A percentile compares a stretch with the other conserved stretches of the same genome.
These are phyloP conservation scores for Cyclopterus lumpus DNA, from an alignment of 2,797 vertebrate species.

Conservation along the genomic window DNA sequence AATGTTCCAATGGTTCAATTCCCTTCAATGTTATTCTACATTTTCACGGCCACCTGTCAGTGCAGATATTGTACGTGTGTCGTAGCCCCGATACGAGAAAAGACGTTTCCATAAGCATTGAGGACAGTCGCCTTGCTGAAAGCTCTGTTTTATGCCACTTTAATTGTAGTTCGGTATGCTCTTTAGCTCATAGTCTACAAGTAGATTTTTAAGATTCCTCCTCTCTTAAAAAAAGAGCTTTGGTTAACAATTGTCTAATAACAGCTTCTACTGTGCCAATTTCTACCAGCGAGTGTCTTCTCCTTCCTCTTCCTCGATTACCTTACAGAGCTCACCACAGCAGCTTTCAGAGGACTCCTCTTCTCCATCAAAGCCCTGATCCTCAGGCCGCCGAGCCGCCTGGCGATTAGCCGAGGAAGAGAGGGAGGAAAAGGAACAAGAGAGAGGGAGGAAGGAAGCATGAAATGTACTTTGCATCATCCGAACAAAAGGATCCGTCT, in stretches of 20 bases:
- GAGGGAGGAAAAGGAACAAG: constrained; percentile 24
- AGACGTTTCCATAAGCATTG: background rate
- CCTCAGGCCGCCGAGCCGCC: constrained; percentile 41
- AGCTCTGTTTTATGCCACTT: constrained; percentile 19
- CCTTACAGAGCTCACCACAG: constrained; percentile 41
- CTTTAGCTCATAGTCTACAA: constrained; percentile 13
- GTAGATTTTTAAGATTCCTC: constrained; percentile 42
- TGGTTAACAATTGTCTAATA: constrained; percentile 59
- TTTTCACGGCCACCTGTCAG: constrained; percentile 9
- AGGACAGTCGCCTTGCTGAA: constrained; percentile 3
- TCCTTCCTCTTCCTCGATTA: constrained; percentile 73
- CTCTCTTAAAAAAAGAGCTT: constrained; percentile 33
- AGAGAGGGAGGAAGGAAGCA: constrained; percentile 58
- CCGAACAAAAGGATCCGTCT: constrained; percentile 53
- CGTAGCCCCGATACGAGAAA: constrained; percentile 10
- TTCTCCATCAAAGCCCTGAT: constrained; percentile 26
- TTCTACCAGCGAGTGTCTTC: constrained; percentile 95
- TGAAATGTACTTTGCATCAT: constrained; percentile 66
- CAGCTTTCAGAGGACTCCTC: no score
- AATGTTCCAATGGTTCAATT: background rate
- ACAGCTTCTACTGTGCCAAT: constrained; percentile 88
- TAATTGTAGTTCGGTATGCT: constrained; percentile 3
- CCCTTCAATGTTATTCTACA: constrained; percentile 1
- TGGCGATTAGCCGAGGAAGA: constrained; percentile 64
- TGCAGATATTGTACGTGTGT: background rate